Base-by-base conservation (phyloP, 2,888 invertebrate genomes). In the Glyphotaelius pellucidus region DNA sequence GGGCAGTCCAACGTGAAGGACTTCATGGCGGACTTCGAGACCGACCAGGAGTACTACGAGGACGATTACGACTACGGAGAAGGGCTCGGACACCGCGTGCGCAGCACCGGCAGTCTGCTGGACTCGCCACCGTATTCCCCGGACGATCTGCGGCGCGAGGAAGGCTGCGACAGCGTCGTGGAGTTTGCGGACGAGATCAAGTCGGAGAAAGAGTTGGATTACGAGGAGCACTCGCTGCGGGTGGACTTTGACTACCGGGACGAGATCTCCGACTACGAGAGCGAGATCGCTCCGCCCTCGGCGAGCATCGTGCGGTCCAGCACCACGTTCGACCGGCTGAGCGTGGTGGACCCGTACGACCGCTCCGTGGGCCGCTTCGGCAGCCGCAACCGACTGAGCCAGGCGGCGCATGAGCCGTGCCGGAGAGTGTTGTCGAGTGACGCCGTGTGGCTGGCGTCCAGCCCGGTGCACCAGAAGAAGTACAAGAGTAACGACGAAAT, bases 11-110 rank as follows among this genome's bases (percentile, higher is more conserved):
- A 83, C 31, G 92, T 92, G 32, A 90, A 84, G 15, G 93, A 93
- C 86, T 93, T 93, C 89, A 93, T 93, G 93, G 92, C 89, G 15
- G 91, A 92, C 85, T 90, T 92, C 35, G 89, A 91, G 31, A 92
- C 89, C 3, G 92, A 93, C 31, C 90, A 93, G 38, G 93, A 93
- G 89, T 93, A 93, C 80, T 92, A 93, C 80, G 93, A 93, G 42
- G 93, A 93, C 80, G 93, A 93, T 52, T 93, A 93, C 87, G 93
- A 93, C 87, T 93, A 93, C 87, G 93, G 93, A 4, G 93, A 93
- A 38, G 93, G 92, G 5, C 84, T 93, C 19, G 91, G 91, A 25
- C 92, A 92, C 35, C 67, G 92, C 19, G 93, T 92, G 2, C 90
- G 89, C 52, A 92, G 93, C 85, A 93, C 92, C 12, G 92, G 92